Evolutionary conservation across 2,888 invertebrate genomes (phyloP), one percentile per base, ranked within the genome.

Genomic region (Drosophila subsilvestris): DNA sequence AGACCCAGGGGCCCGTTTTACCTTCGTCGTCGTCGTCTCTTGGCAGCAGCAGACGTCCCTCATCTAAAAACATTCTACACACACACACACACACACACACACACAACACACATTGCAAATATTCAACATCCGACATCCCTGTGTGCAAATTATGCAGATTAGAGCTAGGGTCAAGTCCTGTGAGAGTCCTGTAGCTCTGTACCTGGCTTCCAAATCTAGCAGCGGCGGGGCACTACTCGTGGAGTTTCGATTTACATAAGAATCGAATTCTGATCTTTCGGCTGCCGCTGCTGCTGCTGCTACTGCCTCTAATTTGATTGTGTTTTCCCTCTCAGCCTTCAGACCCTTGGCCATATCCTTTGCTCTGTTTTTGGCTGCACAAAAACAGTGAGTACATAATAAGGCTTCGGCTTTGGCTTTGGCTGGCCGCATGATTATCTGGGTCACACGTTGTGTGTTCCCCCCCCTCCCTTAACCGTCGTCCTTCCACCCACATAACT

Each of bases 81-180:
- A 32, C 32, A 32, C 10, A 29, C 29, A 29, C 29, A 29, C 29
- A 32, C 12, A 32, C 32, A 32, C 4, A 32, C 32, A 32, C 12
- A 32, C 32, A 0, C 4, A 32, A 0, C 4, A 32, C 14, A 37
- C 37, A 14, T 32, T 1, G 32, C 32, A 12, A 32, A 12, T 32
- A 32, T 32, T 12, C 12, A 0, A 6, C 44, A 29, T 45, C 74
- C 66, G 55, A 25, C 25, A 25, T 37, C 37, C 37, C 37, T 63
- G 68, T 76, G 83, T 73, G 75, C 85, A 90, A 90, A 90, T 90
- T 90, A 90, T 90, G 90, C 88, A 90, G 90, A 90, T 90, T 90
- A 88, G 89, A 86, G 37, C 37, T 14, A 37, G 88, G 90, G 89
- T 90, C 90, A 59, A 79, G 76, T 73, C 73, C 59, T 74, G 53